phyloP scores from a whole-genome alignment of 2,797 vertebrate species.

The Channallabes apus region DNA sequence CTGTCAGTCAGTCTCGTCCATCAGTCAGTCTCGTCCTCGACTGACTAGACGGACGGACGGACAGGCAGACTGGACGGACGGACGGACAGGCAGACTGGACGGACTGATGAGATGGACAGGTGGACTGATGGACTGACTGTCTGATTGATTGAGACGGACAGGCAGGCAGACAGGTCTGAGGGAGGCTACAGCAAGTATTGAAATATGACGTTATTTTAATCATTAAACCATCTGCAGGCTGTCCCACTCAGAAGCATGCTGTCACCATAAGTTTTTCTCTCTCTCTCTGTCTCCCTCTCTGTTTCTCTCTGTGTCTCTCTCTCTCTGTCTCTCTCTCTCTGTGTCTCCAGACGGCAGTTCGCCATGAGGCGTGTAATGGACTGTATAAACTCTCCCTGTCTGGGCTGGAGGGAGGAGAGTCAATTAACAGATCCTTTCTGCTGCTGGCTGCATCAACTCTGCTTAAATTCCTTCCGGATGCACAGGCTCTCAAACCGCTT shows the following conservation, averaged over 20 bases:
- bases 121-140: no score
- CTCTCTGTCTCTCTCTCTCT: not conserved
- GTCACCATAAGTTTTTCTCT: not conserved
- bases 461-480: constrained; percentile 96
- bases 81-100: no score
- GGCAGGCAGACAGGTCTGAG: not conserved
- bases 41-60: no score
- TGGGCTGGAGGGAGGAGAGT: constrained; percentile 93
- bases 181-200: no score
- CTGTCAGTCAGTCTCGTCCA: no score
- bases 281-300: no score
- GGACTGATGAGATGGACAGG: no score
- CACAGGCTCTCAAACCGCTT: constrained; percentile 92
- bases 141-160: no score
- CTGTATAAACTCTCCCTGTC: constrained; percentile 97
- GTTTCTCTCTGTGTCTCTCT: not conserved
- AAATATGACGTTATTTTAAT: not conserved
- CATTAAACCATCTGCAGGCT: not conserved
- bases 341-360: constrained; percentile 84
- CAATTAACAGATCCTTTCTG: constrained; percentile 95
- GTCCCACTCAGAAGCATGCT: not conserved
- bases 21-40: no score
- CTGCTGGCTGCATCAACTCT: constrained; percentile 94
- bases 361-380: constrained; percentile 95
- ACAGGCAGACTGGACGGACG: no score